Evolutionary conservation across 2,113 vertebrate species (phyloP).

Genomic region (Perca fluviatilis): DNA sequence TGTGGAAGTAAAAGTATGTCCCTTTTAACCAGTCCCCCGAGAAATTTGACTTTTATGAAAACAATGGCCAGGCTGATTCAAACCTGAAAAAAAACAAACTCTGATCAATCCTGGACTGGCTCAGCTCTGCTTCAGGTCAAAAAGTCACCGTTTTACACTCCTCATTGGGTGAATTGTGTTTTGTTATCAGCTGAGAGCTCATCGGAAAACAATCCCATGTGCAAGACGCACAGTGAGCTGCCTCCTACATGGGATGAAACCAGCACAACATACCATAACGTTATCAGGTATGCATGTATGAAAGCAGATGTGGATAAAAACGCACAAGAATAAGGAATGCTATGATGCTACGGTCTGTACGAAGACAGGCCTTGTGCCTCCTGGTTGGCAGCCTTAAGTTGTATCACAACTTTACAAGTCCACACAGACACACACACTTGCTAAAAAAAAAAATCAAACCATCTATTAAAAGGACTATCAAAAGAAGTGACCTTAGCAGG

Average conservation of each 20-base stretch:
- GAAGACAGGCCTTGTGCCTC: neutral
- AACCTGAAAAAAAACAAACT: neutral
- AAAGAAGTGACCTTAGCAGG: neutral
- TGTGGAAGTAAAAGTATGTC: neutral
- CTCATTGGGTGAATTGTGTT: neutral
- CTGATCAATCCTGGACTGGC: neutral
- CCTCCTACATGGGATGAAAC: neutral
- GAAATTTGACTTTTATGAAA: neutral
- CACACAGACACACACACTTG: neutral
- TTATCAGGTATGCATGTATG: neutral
- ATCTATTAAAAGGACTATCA: neutral
- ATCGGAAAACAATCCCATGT: neutral
- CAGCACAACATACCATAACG: neutral
- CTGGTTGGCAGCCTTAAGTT: slow-evolving; percentile 6
- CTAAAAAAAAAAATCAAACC: slow-evolving; percentile 11
- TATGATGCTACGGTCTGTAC: neutral
- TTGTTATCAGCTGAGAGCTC: slow-evolving; percentile 6
- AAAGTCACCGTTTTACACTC: neutral
- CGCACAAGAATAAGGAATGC: neutral
- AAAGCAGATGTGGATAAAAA: slow-evolving; percentile 1
- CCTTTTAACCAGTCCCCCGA: neutral
- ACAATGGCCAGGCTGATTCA: neutral
- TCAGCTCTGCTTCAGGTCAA: neutral
- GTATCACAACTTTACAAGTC: slow-evolving; percentile 19
- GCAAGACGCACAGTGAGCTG: neutral